A percentile compares a stretch with the other conserved stretches of the same genome.
Conservation (phyloP, 1,140 invertebrate genomes). For the Microplitis mediator region DNA sequence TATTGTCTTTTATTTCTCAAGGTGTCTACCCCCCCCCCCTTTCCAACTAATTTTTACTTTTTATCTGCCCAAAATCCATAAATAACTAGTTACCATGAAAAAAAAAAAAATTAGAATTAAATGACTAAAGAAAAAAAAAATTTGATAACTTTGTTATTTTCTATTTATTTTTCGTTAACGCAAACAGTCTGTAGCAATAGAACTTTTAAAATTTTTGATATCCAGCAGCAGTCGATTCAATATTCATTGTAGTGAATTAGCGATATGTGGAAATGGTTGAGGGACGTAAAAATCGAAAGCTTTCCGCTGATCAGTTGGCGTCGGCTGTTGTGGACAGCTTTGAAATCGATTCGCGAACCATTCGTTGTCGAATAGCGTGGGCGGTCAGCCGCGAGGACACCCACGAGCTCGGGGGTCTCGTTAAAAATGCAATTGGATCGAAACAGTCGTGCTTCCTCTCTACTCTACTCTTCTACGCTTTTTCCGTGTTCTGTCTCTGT, state of each 20-base stretch:
- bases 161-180: not conserved
- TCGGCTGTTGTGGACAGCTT: conserved; percentile 26
- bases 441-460: not conserved
- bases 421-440: conserved; percentile 31
- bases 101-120: too few relatives aligned
- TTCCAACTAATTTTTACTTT: too few relatives aligned
- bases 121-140: too few relatives aligned
- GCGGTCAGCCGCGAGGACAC: conserved; percentile 28
- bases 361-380: conserved; percentile 19
- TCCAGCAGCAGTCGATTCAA: not conserved
- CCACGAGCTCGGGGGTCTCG: conserved; percentile 23
- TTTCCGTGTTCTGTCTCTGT: not conserved
- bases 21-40: too few relatives aligned
- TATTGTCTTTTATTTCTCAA: too few relatives aligned
- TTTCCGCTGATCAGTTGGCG: conserved; percentile 5
- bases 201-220: not conserved
- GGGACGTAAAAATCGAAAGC: conserved; percentile 2
- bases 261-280: not conserved
- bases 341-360: conserved; percentile 24
- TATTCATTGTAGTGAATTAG: conserved; percentile 18
- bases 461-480: not conserved
- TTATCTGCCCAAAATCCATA: too few relatives aligned
- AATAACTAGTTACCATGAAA: too few relatives aligned
- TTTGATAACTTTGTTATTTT: not conserved
- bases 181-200: not conserved